Evolutionary conservation across 2,888 invertebrate species (phyloP), one percentile per base, ranked within the genome.

Genomic region (Strigamia maritima): DNA sequence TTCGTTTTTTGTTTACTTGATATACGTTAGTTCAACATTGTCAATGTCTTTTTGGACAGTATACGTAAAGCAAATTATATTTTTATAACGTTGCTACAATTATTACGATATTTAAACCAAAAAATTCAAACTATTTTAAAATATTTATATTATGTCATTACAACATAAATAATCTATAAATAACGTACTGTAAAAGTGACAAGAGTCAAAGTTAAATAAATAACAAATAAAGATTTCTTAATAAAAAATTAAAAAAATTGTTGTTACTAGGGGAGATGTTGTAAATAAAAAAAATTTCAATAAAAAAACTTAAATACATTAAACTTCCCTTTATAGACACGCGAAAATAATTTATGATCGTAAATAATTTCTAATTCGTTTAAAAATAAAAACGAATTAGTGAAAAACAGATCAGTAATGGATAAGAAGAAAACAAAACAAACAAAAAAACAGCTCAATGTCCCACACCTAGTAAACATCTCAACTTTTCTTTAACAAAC

Each of bases 391-490:
- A 8, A 10, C 35, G 35, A 35, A 35, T 35, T 35, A 35, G 35
- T 6, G 6, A 35, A 35, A 35, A 35, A 35, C 2, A 8, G 8
- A 35, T 31, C 31, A 31, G 31, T 31, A 6, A 31, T 31, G 6
- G 6, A 2, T 35, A 26, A 70, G 28, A 70, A 28, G 24, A 28
- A 12, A 70, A 28, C 24, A 14, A 70, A 22, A 7, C 1, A 22
- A 60, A 3, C 16, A 10, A 19, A 10, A 60, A n/a, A n/a, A 19
- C 14, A 24, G 60, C 60, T 24, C 60, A n/a, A 26, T 70, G 70
- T 70, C 70, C 70, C 70, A 70, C 70, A 70, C 70, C 70, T 28
- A 70, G 70, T 70, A 70, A 70, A 70, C 70, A 70, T 70, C 26
- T 70, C 70, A 70, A 70, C 70, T 70, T 70, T 70, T 70, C 70